A percentile compares a stretch with the other conserved stretches of the same genome.
These are phyloP conservation scores for Chloroclysta siterata DNA, from an alignment of 2,888 invertebrate species.

Conservation along the genomic window DNA sequence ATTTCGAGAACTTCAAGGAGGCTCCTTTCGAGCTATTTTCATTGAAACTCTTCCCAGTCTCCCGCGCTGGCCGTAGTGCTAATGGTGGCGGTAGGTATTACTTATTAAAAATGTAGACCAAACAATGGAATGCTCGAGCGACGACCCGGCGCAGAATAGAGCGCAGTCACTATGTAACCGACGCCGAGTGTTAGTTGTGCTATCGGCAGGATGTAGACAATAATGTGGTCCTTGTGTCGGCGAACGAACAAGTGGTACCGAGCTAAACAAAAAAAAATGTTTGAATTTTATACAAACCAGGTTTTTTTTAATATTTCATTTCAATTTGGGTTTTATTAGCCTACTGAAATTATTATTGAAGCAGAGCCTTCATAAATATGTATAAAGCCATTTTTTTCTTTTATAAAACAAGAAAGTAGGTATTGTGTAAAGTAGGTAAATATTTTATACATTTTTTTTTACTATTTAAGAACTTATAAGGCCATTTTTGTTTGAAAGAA, in stretches of 20 bases:
- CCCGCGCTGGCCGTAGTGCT: neutral
- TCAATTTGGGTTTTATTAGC: no score
- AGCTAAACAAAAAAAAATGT: neutral
- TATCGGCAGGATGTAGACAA: slow-evolving; percentile 31
- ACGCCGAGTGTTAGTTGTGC: slow-evolving; percentile 7
- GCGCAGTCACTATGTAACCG: slow-evolving; percentile 13
- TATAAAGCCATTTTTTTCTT: no score
- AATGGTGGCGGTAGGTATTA: neutral
- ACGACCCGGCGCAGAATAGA: slow-evolving; percentile 20
- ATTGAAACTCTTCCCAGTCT: no score
- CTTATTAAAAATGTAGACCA: slow-evolving; percentile 18
- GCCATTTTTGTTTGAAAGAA: no score
- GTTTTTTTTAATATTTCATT: neutral
- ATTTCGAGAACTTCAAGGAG: no score
- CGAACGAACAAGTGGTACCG: slow-evolving; percentile 14
- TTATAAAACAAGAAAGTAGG: no score
- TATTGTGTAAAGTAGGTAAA: no score
- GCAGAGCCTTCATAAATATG: no score
- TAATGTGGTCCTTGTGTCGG: slow-evolving; percentile 15
- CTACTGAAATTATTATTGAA: no score
- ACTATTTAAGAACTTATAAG: no score
- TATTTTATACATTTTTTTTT: no score
- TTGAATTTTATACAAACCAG: neutral
- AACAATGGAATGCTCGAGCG: slow-evolving; percentile 16
- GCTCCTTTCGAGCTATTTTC: no score